Evolutionary conservation across 2,113 vertebrate genomes (phyloP), one percentile per base, ranked within the genome.

Genomic region (Salvator merianae): DNA sequence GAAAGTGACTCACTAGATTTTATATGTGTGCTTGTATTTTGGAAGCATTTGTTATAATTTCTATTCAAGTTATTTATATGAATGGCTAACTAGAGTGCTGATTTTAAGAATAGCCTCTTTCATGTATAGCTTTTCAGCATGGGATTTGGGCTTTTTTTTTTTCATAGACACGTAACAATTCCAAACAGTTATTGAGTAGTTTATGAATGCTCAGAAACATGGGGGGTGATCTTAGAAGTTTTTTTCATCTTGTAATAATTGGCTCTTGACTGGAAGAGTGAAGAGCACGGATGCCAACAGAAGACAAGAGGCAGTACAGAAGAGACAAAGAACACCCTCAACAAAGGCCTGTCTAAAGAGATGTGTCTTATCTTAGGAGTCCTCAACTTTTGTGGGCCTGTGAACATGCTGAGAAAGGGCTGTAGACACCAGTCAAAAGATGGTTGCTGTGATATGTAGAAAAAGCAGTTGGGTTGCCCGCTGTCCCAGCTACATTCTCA

Each of bases 1-100:
- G 62, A 79, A 32, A 75, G 59, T 62, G 83, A 92, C 77, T 91
- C 79, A 89, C 63, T 47, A 73, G 32, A 0, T 82, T 79, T 77
- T 69, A 89, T 63, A 77, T 43, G 62, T 0, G 0, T 72, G 81
- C 65, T 8, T 86, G 62, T 40, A 82, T 79, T 86, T 86, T 7
- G 8, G 75, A 91, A 82, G 63, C 80, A 83, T 50, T 26, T 87
- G 71, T 79, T 88, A 77, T 0, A 1, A 22, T 69, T 84, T 84
- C 16, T 0, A 2, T 40, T 63, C 55, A 47, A 24, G 16, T 88
- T 74, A 83, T 85, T 90, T 86, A 78, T 0, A 74, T 5, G 16
- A 79, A 59, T 5, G 28, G 0, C 77, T 87, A 82, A 40, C 80
- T 8, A 1, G 69, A 71, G 2, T 70, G 86, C 81, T 9, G 62